A percentile compares a stretch with the other conserved stretches of the same genome.
phyloP scores from a whole-genome alignment of 2,113 vertebrate genomes.

The Corythornis cristatus region DNA sequence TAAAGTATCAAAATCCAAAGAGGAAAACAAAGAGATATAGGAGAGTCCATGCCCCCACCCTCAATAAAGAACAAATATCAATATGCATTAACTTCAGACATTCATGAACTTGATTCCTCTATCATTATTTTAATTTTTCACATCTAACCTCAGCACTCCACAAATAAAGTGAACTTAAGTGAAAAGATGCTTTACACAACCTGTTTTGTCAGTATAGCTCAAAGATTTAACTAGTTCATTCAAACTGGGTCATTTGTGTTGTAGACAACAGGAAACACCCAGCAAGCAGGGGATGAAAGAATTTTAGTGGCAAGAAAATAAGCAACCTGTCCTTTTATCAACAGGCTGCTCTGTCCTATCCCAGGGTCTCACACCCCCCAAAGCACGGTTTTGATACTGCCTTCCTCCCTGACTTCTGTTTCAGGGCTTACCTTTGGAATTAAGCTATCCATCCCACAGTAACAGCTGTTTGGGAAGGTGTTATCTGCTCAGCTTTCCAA shows the following conservation, averaged over 20 bases:
- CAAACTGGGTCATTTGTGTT: constrained; percentile 20
- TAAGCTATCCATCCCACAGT: background rate
- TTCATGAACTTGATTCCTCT: background rate
- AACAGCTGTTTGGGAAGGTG: background rate
- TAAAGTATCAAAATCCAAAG: background rate
- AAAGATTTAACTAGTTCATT: background rate
- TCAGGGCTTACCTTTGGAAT: background rate
- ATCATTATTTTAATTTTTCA: background rate
- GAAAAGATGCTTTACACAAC: background rate
- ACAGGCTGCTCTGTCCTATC: background rate
- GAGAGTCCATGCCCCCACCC: background rate
- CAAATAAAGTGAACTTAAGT: background rate
- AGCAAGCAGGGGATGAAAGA: background rate
- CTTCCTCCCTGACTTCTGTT: background rate
- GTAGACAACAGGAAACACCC: background rate
- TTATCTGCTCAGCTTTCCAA: background rate
- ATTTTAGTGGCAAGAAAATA: background rate
- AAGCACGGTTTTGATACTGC: background rate
- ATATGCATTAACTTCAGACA: background rate
- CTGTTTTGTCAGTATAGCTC: background rate
- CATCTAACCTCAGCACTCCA: background rate
- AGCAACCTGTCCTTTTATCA: background rate
- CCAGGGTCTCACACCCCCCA: background rate
- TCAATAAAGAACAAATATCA: background rate
- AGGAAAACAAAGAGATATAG: background rate